phyloP scores from a whole-genome alignment of 2,113 vertebrate species.

The Bothrops jararaca region DNA sequence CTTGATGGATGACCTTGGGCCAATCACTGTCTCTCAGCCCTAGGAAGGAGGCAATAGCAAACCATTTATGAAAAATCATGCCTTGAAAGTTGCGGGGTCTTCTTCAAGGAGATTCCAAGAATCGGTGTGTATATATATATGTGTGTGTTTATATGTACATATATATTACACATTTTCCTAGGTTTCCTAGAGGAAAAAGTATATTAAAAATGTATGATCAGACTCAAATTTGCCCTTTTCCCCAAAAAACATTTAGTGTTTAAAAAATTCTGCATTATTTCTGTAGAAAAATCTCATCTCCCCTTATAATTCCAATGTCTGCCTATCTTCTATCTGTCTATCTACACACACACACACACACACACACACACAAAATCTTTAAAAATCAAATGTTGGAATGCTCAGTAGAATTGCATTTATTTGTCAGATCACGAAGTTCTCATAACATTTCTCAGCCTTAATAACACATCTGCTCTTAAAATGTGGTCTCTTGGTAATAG shows the following conservation, averaged over 20 bases:
- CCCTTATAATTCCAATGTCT: slow-evolving; percentile 20
- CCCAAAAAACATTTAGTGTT: slow-evolving; percentile 18
- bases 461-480: slow-evolving; percentile 85
- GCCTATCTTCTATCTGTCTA: slow-evolving; percentile 59
- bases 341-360: slow-evolving; percentile 27
- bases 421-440: slow-evolving; percentile 83
- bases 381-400: slow-evolving; percentile 75
- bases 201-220: background rate
- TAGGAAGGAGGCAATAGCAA: background rate
- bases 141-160: background rate
- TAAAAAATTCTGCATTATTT: slow-evolving; percentile 42
- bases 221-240: background rate
- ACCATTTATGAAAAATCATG: background rate
- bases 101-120: background rate
- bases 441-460: slow-evolving; percentile 83
- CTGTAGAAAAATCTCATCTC: slow-evolving; percentile 22
- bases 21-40: background rate
- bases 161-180: background rate
- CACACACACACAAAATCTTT: background rate
- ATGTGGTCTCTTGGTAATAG: slow-evolving; percentile 83
- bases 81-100: background rate
- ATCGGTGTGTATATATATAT: background rate
- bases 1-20: background rate
- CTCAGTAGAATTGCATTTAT: slow-evolving; percentile 74
- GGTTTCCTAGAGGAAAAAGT: background rate